Conservation (phyloP, 2,888 invertebrate species). For the Alcis repandata region DNA sequence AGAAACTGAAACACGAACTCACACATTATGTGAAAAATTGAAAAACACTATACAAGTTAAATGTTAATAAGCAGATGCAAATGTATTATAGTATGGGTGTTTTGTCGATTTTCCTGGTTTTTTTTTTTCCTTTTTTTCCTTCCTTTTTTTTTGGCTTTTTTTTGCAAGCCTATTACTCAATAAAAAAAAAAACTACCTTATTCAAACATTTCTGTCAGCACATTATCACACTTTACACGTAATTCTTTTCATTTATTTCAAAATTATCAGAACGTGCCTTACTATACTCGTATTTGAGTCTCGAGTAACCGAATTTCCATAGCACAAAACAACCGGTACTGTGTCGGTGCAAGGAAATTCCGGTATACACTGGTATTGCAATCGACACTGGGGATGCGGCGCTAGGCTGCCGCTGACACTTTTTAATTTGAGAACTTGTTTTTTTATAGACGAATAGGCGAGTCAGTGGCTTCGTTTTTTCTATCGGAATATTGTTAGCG, state of each 20-base stretch:
- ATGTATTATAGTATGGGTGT: no score
- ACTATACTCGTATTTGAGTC: not conserved
- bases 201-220: no score
- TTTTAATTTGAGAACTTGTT: slow-evolving; percentile 64
- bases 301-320: not conserved
- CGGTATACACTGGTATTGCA: slow-evolving; percentile 52
- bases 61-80: no score
- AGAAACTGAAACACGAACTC: not conserved
- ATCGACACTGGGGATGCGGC: slow-evolving; percentile 53
- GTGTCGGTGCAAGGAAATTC: slow-evolving; percentile 32
- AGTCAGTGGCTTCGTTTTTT: slow-evolving; percentile 32
- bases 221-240: no score
- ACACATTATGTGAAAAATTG: no score
- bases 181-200: no score
- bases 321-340: slow-evolving; percentile 21
- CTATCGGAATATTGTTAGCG: slow-evolving; percentile 30
- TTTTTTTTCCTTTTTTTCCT: no score
- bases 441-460: slow-evolving; percentile 48
- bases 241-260: not conserved
- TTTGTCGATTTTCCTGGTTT: no score
- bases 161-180: no score
- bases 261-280: not conserved
- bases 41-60: no score
- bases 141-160: no score
- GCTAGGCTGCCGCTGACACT: slow-evolving; percentile 60